phyloP scores from a whole-genome alignment of 2,888 invertebrate genomes.

The Xanthorhoe designata region DNA sequence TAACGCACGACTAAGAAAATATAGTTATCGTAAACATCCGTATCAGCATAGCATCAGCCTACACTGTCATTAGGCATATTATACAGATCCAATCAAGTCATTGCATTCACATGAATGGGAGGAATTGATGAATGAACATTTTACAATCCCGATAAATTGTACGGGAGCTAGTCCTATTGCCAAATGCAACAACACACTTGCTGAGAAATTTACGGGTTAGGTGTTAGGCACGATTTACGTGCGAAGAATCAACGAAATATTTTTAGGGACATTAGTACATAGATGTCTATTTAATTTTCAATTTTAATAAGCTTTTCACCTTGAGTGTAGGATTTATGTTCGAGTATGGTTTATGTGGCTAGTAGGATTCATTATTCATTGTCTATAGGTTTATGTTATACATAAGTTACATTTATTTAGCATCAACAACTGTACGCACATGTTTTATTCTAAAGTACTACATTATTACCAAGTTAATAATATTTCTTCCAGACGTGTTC shows the following conservation, averaged over 20 bases:
- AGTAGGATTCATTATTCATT: not conserved
- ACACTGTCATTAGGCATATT: slow-evolving; percentile 31
- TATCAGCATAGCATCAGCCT: slow-evolving; percentile 34
- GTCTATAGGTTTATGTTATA: not conserved
- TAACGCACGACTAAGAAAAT: slow-evolving; percentile 53
- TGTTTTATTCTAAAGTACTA: not conserved
- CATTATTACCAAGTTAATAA: not conserved
- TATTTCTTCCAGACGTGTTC: slow-evolving; percentile 89
- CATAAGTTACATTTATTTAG: no score
- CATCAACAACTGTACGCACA: not conserved
- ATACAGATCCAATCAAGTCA: slow-evolving; percentile 26
- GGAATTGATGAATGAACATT: slow-evolving; percentile 29
- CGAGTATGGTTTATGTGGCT: not conserved
- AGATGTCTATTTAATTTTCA: not conserved
- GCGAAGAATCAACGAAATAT: slow-evolving; percentile 5
- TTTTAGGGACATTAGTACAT: not conserved
- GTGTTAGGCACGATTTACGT: slow-evolving; percentile 11
- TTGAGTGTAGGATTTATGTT: slow-evolving; percentile 7
- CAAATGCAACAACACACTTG: slow-evolving; percentile 1
- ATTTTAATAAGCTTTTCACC: not conserved
- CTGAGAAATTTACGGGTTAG: slow-evolving; percentile 13
- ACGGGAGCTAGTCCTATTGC: slow-evolving; percentile 12
- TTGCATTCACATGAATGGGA: slow-evolving; percentile 34
- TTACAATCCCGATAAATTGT: slow-evolving; percentile 19
- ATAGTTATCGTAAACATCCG: slow-evolving; percentile 45